phyloP scores from a whole-genome alignment of 2,888 invertebrate species.

The Lasioglossum figueresi region DNA sequence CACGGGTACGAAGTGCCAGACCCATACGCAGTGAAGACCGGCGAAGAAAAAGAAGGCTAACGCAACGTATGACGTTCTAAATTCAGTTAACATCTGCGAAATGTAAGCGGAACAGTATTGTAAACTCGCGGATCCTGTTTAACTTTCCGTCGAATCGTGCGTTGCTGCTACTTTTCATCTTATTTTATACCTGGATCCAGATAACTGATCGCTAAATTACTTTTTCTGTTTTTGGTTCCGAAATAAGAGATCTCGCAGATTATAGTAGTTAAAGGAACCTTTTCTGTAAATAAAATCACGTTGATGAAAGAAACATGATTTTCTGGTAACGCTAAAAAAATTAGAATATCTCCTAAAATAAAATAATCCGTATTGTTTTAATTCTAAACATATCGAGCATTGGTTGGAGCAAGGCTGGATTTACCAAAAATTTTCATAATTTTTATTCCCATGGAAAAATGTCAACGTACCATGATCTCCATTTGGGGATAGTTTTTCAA shows the following conservation, averaged over 20 bases:
- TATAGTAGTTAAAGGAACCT: neutral
- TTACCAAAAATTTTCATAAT: too few relatives aligned
- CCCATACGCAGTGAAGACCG: conserved; percentile 53
- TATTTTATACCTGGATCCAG: neutral
- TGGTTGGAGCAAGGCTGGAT: too few relatives aligned
- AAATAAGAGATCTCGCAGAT: neutral
- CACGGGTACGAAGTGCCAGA: conserved; percentile 77
- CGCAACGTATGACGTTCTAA: neutral
- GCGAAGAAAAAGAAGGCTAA: conserved; percentile 17
- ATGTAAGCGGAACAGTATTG: neutral
- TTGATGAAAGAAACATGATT: neutral
- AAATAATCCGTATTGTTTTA: neutral
- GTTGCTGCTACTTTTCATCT: neutral
- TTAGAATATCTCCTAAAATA: neutral
- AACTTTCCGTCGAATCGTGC: neutral
- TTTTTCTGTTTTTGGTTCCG: neutral
- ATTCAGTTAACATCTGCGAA: neutral
- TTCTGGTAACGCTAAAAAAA: neutral
- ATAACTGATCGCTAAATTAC: neutral
- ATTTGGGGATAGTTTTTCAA: too few relatives aligned
- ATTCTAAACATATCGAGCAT: neutral
- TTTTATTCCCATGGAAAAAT: too few relatives aligned
- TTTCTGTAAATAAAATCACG: neutral
- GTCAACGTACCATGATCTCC: too few relatives aligned
- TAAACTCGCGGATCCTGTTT: neutral